Evolutionary conservation across 1,140 invertebrate genomes (phyloP).

Genomic region (Euwallacea fornicatus): DNA sequence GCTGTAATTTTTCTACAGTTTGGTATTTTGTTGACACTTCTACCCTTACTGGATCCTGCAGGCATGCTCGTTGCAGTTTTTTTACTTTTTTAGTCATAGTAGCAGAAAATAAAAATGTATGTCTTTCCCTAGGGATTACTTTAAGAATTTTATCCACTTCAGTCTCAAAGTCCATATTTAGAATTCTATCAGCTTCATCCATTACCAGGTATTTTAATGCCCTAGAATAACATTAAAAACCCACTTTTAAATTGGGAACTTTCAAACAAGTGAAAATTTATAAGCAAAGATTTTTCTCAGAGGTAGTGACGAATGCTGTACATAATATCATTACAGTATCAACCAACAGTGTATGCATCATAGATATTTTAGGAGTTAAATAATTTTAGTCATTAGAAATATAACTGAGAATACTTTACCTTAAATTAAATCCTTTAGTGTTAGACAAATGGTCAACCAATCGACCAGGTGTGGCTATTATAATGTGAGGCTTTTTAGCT

Average conservation of each 20-base stretch:
- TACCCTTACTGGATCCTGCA: slow-evolving; percentile 90
- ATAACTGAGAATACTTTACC: slow-evolving; percentile 43
- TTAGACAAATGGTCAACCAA: slow-evolving; percentile 91
- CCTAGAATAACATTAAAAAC: slow-evolving; percentile 11
- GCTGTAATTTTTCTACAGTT: slow-evolving; percentile 94
- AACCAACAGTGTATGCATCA: slow-evolving; percentile 14
- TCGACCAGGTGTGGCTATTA: slow-evolving; percentile 91
- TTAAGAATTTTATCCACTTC: slow-evolving; percentile 96
- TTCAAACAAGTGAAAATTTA: background rate
- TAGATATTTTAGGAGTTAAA: slow-evolving; percentile 9
- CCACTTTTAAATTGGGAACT: background rate
- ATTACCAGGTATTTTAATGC: slow-evolving; percentile 90
- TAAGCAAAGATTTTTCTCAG: background rate
- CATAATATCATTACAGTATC: slow-evolving; percentile 15
- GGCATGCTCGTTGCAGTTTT: slow-evolving; percentile 92
- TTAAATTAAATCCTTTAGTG: slow-evolving; percentile 91
- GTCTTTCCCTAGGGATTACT: slow-evolving; percentile 84
- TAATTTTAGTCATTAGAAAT: background rate
- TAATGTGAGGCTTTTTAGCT: slow-evolving; percentile 93
- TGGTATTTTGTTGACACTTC: slow-evolving; percentile 97
- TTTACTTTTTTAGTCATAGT: slow-evolving; percentile 99
- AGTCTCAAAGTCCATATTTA: slow-evolving; percentile 96
- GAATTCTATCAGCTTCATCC: slow-evolving; percentile 94
- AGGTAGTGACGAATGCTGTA: slow-evolving; percentile 28
- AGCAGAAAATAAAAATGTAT: slow-evolving; percentile 91